Base-by-base conservation (phyloP, 2,888 invertebrate genomes). In the Pristionchus arcanus region DNA sequence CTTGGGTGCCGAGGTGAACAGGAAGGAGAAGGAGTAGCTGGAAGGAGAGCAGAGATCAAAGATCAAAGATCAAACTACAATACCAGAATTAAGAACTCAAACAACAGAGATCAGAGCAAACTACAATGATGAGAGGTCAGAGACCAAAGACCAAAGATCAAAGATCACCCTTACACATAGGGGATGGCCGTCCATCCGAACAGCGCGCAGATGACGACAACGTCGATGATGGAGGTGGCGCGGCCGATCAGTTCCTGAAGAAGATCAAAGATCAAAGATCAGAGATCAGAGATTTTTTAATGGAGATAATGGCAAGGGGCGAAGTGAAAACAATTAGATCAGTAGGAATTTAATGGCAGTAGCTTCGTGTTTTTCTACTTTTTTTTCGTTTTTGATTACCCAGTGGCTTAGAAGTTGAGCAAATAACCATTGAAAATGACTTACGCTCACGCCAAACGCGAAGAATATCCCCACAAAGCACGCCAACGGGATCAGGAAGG, bases 131-230 rank as follows among this genome's bases (percentile, higher is more conserved):
- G n/a, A n/a, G n/a, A n/a, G n/a, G n/a, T n/a, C n/a, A n/a, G n/a
- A n/a, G n/a, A n/a, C n/a, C n/a, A n/a, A n/a, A n/a, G n/a, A n/a
- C n/a, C n/a, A n/a, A n/a, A n/a, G n/a, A 21, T 77, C 77, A 37
- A 53, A 15, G 42, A 25, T 81, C 53, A 81, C 49, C 5, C 28
- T 42, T 49, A 87, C 87, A 87, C 87, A 59, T 92, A 92, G 11
- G 94, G 94, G 53, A 94, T 93, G 0, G 92, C 90, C 0, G 93
- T 92, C 93, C 93, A 94, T 15, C 92, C 93, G 68, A 93, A 94
- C 28, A 93, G 87, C 15, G 91, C 42, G 90, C 92, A 90, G 25
- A 90, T 89, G 1, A 92, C 84, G 15, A 91, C 59, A 9, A 94
- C 84, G 34, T 91, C 91, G 13, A 91, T 88, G 16, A 92, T 90